Base-by-base conservation (phyloP, 2,113 vertebrate species). In the Rallus limicola region DNA sequence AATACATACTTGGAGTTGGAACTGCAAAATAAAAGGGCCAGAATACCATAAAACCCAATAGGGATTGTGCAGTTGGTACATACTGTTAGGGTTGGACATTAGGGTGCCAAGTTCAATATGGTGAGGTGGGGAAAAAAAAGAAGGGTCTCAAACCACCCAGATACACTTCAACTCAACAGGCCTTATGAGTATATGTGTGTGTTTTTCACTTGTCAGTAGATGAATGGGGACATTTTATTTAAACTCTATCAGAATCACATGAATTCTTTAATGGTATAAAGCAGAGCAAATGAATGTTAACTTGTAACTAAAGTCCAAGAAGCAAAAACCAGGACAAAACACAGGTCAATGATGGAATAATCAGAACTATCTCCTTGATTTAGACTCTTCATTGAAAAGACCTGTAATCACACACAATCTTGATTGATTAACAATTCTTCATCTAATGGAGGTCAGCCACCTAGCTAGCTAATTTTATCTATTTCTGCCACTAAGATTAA, bases 251-350 rank as follows among this genome's bases (percentile, higher is more conserved):
- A 85, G 65, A 96, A 81, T 64, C 28, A 59, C 97, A 97, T 82
- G 5, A 97, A 97, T 94, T 82, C 75, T 86, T 89, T 65, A 93
- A 82, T 24, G 94, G 46, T 80, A 95, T 67, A 71, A 93, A 92
- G 91, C 96, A 96, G 93, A 87, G 94, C 44, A 95, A 97, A 95
- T 72, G 64, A 91, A 97, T 93, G 88, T 81, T 96, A 97, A 95
- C 83, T 90, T 97, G 92, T 94, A 96, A 97, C 86, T 95, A 95
- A 96, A 93, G 60, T 70, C 10, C 82, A 64, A 38, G 48, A 96
- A 76, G 85, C 55, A 84, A 93, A 88, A 93, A 90, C 36, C 23
- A 83, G 72, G 86, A 91, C 46, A 93, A 94, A 93, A 40, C 62
- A 62, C 24, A 83, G 74, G 75, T 82, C 36, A 65, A 60, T n/a